Percentiles rank a stretch among this genome's conserved stretches.
These are phyloP conservation scores for Melanerpes aurifrons DNA, from an alignment of 2,113 vertebrate genomes.

Conservation along the genomic window DNA sequence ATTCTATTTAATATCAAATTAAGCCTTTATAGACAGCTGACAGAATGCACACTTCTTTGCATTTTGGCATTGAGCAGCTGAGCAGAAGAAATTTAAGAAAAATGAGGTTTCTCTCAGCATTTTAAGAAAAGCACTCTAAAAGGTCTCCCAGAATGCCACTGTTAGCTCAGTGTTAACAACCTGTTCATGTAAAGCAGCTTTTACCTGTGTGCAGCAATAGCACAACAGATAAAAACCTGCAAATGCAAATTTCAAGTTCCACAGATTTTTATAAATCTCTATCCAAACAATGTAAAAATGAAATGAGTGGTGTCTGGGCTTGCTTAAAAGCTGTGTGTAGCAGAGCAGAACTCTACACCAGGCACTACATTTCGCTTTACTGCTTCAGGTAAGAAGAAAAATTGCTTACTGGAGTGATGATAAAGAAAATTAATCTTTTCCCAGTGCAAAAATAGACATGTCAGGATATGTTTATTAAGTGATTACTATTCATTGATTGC, in stretches of 20 bases:
- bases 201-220: not conserved
- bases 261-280: not conserved
- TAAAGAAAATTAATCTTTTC: constrained; percentile 79
- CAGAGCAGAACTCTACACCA: not conserved
- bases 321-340: not conserved
- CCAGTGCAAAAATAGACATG: constrained; percentile 75
- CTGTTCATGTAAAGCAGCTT: constrained; percentile 29
- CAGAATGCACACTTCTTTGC: not conserved
- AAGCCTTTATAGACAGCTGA: not conserved
- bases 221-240: not conserved
- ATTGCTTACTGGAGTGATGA: constrained; percentile 65
- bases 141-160: not conserved
- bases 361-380: constrained; percentile 32
- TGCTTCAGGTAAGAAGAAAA: constrained; percentile 66
- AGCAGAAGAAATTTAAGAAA: not conserved
- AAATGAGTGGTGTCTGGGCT: not conserved
- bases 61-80: not conserved
- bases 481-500: constrained; percentile 77
- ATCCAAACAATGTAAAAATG: not conserved
- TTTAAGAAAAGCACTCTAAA: constrained; percentile 4
- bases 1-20: not conserved
- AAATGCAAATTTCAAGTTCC: not conserved
- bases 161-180: not conserved
- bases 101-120: not conserved
- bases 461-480: constrained; percentile 77